Evolutionary conservation across 92 coral and sea anemone genomes (phyloP).

Genomic region (Anthopleura xanthogrammica): DNA sequence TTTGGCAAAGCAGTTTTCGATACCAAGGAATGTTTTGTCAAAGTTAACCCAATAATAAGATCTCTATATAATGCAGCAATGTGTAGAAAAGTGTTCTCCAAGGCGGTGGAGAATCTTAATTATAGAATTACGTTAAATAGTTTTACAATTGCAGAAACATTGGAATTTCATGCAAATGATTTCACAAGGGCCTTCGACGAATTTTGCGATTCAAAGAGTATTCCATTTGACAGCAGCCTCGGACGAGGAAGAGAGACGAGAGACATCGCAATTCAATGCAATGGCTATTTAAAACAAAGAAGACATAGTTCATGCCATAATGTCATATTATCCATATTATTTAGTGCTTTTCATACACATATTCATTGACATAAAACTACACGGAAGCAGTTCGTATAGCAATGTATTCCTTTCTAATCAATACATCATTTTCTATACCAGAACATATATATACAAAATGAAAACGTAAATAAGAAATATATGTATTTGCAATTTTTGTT

Average conservation of each 20-base stretch:
- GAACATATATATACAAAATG: too few relatives aligned
- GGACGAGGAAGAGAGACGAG: too few relatives aligned
- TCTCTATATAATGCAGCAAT: neutral
- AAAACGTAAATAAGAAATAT: too few relatives aligned
- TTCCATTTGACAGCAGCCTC: neutral
- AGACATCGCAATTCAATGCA: neutral
- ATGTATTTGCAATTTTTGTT: too few relatives aligned
- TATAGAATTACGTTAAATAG: neutral
- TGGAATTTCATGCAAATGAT: neutral
- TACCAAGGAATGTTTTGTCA: neutral
- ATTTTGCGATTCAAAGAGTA: too few relatives aligned
- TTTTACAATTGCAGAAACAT: neutral
- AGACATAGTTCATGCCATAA: neutral
- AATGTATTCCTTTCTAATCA: too few relatives aligned
- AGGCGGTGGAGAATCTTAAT: neutral
- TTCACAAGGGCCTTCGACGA: neutral
- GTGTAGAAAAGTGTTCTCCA: neutral
- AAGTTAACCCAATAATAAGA: neutral
- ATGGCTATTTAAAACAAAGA: neutral
- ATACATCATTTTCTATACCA: too few relatives aligned
- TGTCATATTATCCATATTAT: too few relatives aligned
- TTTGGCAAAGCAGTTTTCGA: neutral
- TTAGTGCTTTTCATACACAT: too few relatives aligned
- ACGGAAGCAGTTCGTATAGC: too few relatives aligned
- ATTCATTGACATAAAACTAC: too few relatives aligned